These are phyloP conservation scores for Sebastes trivittatus DNA, from an alignment of 2,797 vertebrate genomes.

Conservation along the genomic window DNA sequence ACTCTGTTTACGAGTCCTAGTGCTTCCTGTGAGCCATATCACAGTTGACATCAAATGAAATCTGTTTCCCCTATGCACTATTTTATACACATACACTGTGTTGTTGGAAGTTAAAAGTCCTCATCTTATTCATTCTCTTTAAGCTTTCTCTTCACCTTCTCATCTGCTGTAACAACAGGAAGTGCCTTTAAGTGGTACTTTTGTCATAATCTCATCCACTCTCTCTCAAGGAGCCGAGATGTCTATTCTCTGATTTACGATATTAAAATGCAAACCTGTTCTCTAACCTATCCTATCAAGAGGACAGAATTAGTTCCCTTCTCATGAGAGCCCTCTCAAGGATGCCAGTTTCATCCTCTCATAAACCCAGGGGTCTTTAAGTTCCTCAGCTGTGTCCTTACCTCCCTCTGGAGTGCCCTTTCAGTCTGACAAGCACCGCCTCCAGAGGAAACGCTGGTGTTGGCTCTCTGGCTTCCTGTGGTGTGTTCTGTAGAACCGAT, in stretches of 20 bases:
- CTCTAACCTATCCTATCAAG: neutral
- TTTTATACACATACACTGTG: neutral
- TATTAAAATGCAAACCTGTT: constrained; percentile 10
- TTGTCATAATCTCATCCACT: neutral
- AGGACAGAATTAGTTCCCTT: neutral
- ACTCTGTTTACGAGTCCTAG: neutral
- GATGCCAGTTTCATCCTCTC: constrained; percentile 6
- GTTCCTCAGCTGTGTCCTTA: constrained; percentile 31
- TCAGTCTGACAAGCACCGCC: constrained; percentile 48
- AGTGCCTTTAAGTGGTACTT: constrained; percentile 15
- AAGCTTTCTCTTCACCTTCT: neutral
- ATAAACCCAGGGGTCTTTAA: constrained; percentile 14
- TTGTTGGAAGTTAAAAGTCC: neutral
- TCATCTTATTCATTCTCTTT: neutral
- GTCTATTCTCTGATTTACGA: constrained; percentile 6
- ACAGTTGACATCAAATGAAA: neutral
- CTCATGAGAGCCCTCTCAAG: constrained; percentile 12
- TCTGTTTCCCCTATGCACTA: neutral
- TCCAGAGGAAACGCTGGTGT: constrained; percentile 37
- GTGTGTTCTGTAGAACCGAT: constrained; percentile 12
- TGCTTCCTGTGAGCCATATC: neutral
- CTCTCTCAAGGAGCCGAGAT: constrained; percentile 12
- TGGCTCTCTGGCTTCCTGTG: constrained; percentile 42
- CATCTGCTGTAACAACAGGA: neutral
- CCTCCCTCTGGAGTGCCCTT: constrained; percentile 48